Evolutionary conservation across 2,113 vertebrate species (phyloP).

Genomic region (Phoxinus phoxinus): DNA sequence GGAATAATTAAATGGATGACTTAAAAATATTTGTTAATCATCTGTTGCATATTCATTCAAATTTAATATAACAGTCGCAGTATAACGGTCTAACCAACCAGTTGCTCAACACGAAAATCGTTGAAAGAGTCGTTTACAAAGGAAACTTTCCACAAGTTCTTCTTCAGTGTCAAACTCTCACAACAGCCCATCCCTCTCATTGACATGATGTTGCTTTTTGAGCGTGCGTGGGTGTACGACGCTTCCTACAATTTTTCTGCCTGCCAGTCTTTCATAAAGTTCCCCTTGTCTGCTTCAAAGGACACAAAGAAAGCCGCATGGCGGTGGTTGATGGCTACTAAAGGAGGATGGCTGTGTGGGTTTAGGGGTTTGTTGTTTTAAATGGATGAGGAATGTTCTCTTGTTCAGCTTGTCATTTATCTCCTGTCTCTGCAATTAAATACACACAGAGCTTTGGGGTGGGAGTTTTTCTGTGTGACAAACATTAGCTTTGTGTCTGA

Average conservation of each 20-base stretch:
- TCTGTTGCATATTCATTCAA: no score
- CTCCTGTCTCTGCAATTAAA: slow-evolving; percentile 51
- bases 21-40: no score
- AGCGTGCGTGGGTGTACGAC: slow-evolving; percentile 58
- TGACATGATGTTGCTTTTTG: slow-evolving; percentile 64
- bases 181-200: slow-evolving; percentile 49
- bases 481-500: slow-evolving; percentile 10
- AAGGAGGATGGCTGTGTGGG: slow-evolving; percentile 39
- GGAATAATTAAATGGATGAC: no score
- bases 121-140: slow-evolving; percentile 36
- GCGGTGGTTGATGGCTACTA: slow-evolving; percentile 20
- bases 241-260: slow-evolving; percentile 62
- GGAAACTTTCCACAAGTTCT: slow-evolving; percentile 31
- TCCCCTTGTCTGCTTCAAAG: slow-evolving; percentile 43
- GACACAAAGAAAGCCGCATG: background rate
- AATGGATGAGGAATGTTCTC: slow-evolving; percentile 40
- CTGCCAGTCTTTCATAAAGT: slow-evolving; percentile 51
- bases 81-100: background rate
- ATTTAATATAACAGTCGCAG: no score
- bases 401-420: slow-evolving; percentile 49
- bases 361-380: slow-evolving; percentile 50
- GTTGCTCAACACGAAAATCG: background rate
- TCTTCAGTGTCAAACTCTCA: slow-evolving; percentile 36
- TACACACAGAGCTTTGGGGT: slow-evolving; percentile 9
- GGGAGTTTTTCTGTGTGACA: slow-evolving; percentile 17